Conservation (phyloP, 2,888 invertebrate genomes). For the Rhogogaster chlorosoma region DNA sequence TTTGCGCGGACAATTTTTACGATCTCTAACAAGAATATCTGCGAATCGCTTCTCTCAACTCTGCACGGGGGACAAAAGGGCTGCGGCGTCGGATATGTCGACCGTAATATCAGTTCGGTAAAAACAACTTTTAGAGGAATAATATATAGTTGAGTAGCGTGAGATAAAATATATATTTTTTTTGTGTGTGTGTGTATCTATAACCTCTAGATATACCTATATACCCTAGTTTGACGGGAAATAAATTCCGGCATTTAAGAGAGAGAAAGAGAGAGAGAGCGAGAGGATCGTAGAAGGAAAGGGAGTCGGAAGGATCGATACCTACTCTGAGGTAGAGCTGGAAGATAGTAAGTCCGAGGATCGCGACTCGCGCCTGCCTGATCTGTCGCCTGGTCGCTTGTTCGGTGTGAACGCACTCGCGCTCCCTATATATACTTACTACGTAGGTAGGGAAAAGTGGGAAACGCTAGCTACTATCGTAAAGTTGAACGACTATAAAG, state of each 20-base stretch:
- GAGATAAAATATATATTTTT: not conserved
- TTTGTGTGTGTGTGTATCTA: not conserved
- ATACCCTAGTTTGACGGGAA: not conserved
- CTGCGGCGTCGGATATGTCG: not conserved
- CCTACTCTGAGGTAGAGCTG: not conserved
- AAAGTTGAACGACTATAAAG: constrained; percentile 12
- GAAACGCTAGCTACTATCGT: not conserved
- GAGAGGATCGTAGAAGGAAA: not conserved
- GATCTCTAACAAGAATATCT: not conserved
- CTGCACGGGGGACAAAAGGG: not conserved
- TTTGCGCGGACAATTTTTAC: not conserved
- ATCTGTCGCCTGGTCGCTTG: not conserved
- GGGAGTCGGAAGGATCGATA: not conserved
- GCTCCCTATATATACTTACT: not conserved
- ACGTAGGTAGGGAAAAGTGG: not conserved
- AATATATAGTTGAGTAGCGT: not conserved
- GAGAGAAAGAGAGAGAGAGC: not conserved
- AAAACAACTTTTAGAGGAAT: constrained; percentile 6
- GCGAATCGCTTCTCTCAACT: not conserved
- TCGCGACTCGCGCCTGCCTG: constrained; percentile 9
- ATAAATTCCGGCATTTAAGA: constrained; percentile 12
- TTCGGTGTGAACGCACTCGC: constrained; percentile 18
- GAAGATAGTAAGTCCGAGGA: constrained; percentile 1
- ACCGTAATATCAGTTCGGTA: not conserved
- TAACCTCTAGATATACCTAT: not conserved